Percentiles rank a stretch among this genome's conserved stretches.
phyloP scores from a whole-genome alignment of 2,888 invertebrate genomes.

The Lottia scabra region DNA sequence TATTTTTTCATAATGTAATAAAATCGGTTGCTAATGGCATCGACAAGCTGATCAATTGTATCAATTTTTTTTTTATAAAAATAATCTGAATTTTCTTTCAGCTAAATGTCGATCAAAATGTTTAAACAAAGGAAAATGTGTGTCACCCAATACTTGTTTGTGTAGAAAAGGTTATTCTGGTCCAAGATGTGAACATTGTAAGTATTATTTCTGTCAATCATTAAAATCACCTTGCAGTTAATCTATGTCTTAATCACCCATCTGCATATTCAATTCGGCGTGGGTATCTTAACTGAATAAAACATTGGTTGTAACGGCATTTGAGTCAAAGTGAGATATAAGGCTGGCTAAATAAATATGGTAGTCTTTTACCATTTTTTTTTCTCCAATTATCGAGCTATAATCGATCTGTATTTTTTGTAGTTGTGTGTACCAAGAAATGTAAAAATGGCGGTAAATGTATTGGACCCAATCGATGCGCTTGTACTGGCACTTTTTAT shows the following conservation, averaged over 20 bases:
- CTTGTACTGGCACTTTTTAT: slow-evolving; percentile 52
- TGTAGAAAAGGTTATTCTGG: slow-evolving; percentile 73
- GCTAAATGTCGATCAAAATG: slow-evolving; percentile 84
- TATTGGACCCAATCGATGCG: slow-evolving; percentile 54
- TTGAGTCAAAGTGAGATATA: too few relatives aligned
- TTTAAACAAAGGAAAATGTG: slow-evolving; percentile 84
- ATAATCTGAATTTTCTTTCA: slow-evolving; percentile 65
- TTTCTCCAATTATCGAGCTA: not conserved
- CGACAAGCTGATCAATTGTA: too few relatives aligned
- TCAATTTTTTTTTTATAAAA: too few relatives aligned
- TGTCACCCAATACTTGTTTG: slow-evolving; percentile 82
- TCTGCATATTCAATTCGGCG: too few relatives aligned
- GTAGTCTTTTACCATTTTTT: not conserved
- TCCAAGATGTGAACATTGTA: slow-evolving; percentile 55
- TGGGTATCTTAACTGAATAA: too few relatives aligned
- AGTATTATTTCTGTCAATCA: slow-evolving; percentile 29
- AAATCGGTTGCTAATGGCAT: too few relatives aligned
- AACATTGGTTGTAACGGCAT: too few relatives aligned
- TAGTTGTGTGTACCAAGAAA: slow-evolving; percentile 79
- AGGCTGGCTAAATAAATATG: too few relatives aligned
- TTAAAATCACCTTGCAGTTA: too few relatives aligned
- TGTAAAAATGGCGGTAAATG: slow-evolving; percentile 64
- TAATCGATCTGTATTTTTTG: slow-evolving; percentile 10
- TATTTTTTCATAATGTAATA: too few relatives aligned
- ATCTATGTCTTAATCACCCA: too few relatives aligned